These are phyloP conservation scores for Saccostrea glomerata DNA, from an alignment of 1,140 invertebrate species.

Conservation along the genomic window DNA sequence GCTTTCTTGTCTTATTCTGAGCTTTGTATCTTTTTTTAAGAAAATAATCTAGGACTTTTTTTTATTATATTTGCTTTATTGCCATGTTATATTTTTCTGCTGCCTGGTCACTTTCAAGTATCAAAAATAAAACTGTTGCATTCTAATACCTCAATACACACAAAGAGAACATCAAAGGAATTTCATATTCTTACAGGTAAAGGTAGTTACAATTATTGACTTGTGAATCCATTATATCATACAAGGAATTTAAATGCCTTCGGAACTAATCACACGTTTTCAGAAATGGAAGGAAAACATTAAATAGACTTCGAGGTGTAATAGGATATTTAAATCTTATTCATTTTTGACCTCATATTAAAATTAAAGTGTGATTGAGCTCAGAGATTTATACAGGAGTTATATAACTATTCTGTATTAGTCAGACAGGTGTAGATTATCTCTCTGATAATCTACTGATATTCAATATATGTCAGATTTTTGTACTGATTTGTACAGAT, in stretches of 20 bases:
- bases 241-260: neutral
- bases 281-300: neutral
- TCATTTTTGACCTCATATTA: neutral
- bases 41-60: too few species aligned
- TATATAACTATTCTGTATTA: constrained; percentile 5
- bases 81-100: too few species aligned
- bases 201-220: neutral
- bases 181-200: neutral
- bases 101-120: too few species aligned
- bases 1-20: too few species aligned
- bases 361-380: neutral
- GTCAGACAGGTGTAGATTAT: neutral
- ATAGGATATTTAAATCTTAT: constrained; percentile 6
- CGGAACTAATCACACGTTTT: neutral
- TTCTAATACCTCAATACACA: neutral
- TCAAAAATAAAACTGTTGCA: neutral
- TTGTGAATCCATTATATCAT: neutral
- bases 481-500: too few species aligned
- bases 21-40: too few species aligned
- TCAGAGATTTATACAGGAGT: neutral
- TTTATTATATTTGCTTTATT: too few species aligned
- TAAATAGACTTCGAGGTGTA: neutral
- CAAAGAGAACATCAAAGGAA: neutral
- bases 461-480: too few species aligned
- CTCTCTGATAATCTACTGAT: neutral